These are phyloP conservation scores for Escarpia spicata DNA, from an alignment of 2,888 invertebrate species.

Conservation along the genomic window DNA sequence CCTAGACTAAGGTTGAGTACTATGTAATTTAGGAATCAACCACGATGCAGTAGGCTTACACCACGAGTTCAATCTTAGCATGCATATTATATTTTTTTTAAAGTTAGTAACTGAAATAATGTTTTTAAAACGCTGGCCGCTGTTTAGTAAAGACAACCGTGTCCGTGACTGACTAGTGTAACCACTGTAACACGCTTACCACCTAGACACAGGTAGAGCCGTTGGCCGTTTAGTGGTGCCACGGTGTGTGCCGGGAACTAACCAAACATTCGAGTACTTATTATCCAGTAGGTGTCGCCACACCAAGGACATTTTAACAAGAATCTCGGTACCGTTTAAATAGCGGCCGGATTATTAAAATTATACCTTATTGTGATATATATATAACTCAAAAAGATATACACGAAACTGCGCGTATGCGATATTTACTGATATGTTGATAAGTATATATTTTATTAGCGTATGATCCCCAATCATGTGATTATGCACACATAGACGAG, in stretches of 20 bases:
- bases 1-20: no score
- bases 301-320: neutral
- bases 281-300: neutral
- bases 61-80: no score
- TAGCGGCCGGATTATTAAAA: neutral
- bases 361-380: neutral
- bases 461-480: slow-evolving; percentile 12
- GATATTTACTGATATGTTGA: neutral
- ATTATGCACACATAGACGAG: neutral
- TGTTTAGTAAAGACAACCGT: no score
- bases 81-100: no score
- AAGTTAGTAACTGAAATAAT: no score
- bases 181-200: no score
- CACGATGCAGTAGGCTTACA: no score
- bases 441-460: neutral
- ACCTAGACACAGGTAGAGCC: no score
- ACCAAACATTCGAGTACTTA: neutral
- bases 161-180: no score
- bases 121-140: no score
- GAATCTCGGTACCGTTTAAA: neutral
- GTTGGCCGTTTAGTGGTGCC: neutral
- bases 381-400: neutral
- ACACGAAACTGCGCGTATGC: neutral
- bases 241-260: neutral
- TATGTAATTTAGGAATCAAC: no score